phyloP scores from a whole-genome alignment of 2,797 vertebrate species.

The Rhincodon typus region DNA sequence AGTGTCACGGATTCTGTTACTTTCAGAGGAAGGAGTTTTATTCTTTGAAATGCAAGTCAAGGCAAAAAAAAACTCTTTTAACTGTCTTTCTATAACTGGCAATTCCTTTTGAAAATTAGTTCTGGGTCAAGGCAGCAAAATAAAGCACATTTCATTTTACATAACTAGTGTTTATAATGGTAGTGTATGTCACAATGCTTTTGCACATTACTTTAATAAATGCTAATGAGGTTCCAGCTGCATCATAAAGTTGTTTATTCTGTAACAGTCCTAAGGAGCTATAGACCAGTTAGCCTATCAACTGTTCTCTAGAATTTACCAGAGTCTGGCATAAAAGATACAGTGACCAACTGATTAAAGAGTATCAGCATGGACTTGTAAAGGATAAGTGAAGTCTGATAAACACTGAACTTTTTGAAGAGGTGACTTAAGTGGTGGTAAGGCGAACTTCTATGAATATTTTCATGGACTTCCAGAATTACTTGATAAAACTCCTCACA shows the following conservation, averaged over 20 bases:
- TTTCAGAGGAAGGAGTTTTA: not conserved
- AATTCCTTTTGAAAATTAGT: not conserved
- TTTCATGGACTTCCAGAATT: too few species aligned
- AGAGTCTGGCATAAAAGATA: too few species aligned
- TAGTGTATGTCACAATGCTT: not conserved
- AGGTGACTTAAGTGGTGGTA: too few species aligned
- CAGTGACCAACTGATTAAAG: too few species aligned
- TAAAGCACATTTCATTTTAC: not conserved
- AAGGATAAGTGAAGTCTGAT: too few species aligned
- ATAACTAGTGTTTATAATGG: not conserved
- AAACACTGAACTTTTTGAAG: too few species aligned
- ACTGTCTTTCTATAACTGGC: not conserved
- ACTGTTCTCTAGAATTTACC: too few species aligned
- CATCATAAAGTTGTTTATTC: not conserved
- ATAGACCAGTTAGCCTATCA: not conserved
- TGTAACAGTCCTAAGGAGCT: not conserved
- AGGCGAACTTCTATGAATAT: too few species aligned
- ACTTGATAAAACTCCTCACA: too few species aligned
- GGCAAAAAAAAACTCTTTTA: not conserved
- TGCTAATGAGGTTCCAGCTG: not conserved
- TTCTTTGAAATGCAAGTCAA: not conserved
- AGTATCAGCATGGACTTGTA: too few species aligned
- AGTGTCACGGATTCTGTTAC: not conserved
- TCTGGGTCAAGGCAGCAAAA: not conserved
- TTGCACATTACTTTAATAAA: not conserved